Base-by-base conservation (phyloP, 1,140 invertebrate species). In the Zophobas morio region DNA sequence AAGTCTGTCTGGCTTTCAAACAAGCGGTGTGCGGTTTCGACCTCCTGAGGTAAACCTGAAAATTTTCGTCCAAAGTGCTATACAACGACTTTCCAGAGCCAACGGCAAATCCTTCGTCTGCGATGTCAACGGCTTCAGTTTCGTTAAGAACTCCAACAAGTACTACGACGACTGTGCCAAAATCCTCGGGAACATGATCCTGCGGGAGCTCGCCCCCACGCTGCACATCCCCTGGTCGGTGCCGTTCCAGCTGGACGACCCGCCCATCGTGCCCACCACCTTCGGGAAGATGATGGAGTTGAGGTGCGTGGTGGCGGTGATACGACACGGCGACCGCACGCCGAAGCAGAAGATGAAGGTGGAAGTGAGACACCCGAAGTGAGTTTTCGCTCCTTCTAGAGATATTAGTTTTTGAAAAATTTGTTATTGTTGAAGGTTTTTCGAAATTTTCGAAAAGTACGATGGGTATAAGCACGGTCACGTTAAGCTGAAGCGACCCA, bases 321-420 rank as follows among this genome's bases (percentile, higher is more conserved):
- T 99, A 70, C 88, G 99, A 80, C 99, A 99, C 85, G 99, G 98
- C 0, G 99, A 99, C 87, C 89, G 99, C 82, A 99, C 98, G 6
- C 99, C 99, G 0, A 99, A 99, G 87, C 99, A 99, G 88, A 99
- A 99, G 88, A 99, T 99, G 98, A 99, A 99, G 88, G 97, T 99
- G 82, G 98, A 99, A 91, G 98, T 99, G n/a, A 91, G 97, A 75
- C 97, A 99, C 91, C 96, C 94, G 37, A 98, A 98, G 94, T 98
- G 88, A 90, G 90, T 75, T 57, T 66, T 37, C 79, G 34, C 2
- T 47, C 33, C 20, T 51, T 51, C 35, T 2, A 36, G 35, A 51
- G 6, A 36, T 73, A 74, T 33, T 20, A 53, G 53, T 53, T 60
- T 34, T 20, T 20, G 20, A 20, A 20, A 20, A 20, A 20, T 20